Percentiles rank a stretch among this genome's conserved stretches.
These are phyloP conservation scores for Stenchaetothrips biformis DNA, from an alignment of 2,888 invertebrate genomes.

Conservation along the genomic window DNA sequence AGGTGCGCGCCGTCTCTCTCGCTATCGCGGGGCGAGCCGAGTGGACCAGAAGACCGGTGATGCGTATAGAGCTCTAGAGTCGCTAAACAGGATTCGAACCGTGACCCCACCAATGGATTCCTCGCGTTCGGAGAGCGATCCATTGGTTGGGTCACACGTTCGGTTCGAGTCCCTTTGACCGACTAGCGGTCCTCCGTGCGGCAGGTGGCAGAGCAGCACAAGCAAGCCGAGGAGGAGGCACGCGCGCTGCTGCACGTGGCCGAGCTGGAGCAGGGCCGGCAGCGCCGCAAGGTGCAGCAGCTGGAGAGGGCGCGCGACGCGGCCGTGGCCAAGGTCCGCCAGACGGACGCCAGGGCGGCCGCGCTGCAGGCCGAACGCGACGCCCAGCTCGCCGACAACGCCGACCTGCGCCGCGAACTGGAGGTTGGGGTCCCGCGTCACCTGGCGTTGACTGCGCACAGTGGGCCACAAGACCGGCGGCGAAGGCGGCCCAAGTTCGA, in stretches of 20 bases:
- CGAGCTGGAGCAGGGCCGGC: conserved; percentile 6
- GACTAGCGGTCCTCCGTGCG: no score
- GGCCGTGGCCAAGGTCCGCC: neutral
- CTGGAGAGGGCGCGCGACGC: conserved; percentile 12
- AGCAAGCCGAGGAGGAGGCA: neutral
- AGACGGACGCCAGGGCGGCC: neutral
- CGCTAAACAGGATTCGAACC: no score
- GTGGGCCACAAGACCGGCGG: no score
- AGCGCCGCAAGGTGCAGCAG: neutral
- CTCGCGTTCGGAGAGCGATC: no score
- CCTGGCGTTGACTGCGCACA: no score
- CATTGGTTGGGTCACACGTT: no score
- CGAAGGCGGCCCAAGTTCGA: no score
- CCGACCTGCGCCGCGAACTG: neutral
- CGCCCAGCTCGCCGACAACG: neutral
- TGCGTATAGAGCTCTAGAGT: no score
- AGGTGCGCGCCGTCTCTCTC: neutral
- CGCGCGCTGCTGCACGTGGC: conserved; percentile 14
- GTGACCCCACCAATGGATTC: no score
- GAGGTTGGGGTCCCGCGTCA: neutral
- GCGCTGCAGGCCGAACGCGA: neutral
- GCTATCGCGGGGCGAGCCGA: no score
- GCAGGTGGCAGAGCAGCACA: neutral
- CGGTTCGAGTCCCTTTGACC: no score
- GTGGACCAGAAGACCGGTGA: no score